Conservation (phyloP, 2,113 vertebrate species). For the Ellobius talpinus region DNA sequence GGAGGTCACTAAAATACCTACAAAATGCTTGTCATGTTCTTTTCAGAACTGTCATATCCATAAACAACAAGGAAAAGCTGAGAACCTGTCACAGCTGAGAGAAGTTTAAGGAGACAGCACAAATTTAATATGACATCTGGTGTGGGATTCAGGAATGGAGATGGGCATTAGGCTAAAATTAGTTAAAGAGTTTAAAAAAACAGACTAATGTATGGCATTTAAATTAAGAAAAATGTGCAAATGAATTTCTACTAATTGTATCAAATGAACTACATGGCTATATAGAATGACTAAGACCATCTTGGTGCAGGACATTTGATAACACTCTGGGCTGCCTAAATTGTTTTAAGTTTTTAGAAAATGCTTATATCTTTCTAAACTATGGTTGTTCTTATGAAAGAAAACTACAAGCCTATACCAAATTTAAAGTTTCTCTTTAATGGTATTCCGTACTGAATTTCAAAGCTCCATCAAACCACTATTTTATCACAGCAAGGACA, state of each 20-base stretch:
- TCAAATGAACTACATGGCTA: background rate
- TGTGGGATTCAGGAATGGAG: background rate
- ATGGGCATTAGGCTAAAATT: background rate
- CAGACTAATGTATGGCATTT: background rate
- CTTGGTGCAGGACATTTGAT: background rate
- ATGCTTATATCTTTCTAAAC: background rate
- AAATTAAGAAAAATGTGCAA: background rate
- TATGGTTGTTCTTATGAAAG: background rate
- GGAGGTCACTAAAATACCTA: background rate
- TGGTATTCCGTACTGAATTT: background rate
- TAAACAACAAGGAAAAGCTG: background rate
- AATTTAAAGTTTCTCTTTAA: slow-evolving; percentile 17
- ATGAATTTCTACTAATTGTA: background rate
- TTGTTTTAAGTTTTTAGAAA: background rate
- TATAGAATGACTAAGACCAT: background rate
- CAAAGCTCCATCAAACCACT: background rate
- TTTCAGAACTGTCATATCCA: slow-evolving; percentile 5
- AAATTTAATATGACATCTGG: slow-evolving; percentile 10
- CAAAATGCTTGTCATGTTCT: background rate
- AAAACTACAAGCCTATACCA: background rate
- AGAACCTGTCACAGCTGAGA: background rate
- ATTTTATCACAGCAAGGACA: background rate
- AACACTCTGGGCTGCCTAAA: background rate
- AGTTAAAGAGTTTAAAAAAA: background rate
- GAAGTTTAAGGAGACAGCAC: background rate